Evolutionary conservation across 2,113 vertebrate species (phyloP), one percentile per base, ranked within the genome.

Genomic region (Podiceps cristatus): DNA sequence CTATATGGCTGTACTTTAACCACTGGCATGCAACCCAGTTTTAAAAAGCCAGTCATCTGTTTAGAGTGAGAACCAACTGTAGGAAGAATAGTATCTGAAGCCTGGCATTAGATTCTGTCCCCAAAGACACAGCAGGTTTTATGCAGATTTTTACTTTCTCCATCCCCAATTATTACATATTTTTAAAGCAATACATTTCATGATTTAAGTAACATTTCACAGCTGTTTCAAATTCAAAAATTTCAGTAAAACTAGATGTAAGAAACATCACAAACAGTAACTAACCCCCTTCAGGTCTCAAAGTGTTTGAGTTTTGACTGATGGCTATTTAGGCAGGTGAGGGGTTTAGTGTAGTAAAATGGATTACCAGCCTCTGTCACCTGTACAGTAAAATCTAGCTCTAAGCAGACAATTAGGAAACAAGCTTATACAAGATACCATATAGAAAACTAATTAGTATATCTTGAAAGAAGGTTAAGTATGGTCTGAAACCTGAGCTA

Each of bases 1-100:
- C 98, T 98, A 98, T 97, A 98, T 97, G 98, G 98, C 56, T 95
- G 95, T 97, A 92, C 93, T 98, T 86, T 78, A 98, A 97, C 91
- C 95, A 96, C 94, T 80, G 96, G 94, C 95, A 84, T 25, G 55
- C n/a, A 88, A 96, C 96, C 96, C 97, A 98, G 90, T 66, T 91
- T 97, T 92, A 90, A 98, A 98, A 97, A 98, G 97, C n/a, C 74
- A 62, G 91, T 91, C 96, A 37, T 95, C 96, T 97, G 97, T 98
- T 95, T 96, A 96, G 97, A 98, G 95, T 94, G 93, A 97, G 98
- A 97, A 96, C 89, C 97, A 96, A 94, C 90, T 89, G 86, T 88
- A 97, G 71, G 89, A 97, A 91, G 97, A 95, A 74, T 15, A 74
- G 67, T 60, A 83, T 83, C 90, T 93, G 77, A 71, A 8, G 71